Base-by-base conservation (phyloP, 2,888 invertebrate species). In the Trachelus iudaicus region DNA sequence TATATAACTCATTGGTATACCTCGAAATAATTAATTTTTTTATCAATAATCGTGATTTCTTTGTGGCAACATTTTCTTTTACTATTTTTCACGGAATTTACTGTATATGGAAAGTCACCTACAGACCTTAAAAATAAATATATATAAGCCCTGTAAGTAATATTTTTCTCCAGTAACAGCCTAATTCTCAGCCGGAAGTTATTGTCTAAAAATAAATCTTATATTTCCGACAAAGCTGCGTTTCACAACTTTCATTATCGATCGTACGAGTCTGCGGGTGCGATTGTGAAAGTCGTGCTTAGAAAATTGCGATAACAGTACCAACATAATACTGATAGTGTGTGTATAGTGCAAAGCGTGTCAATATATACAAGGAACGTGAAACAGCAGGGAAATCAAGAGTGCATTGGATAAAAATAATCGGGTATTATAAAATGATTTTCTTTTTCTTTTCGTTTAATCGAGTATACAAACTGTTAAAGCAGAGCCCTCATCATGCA, bases 391-490 rank as follows among this genome's bases (percentile, higher is more conserved):
- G 40, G 40, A 4, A 40, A 40, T 40, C 0, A 40, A 56, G 0
- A 1, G 23, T 56, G 40, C 40, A 56, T 15, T 56, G 40, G 40
- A 56, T 6, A 56, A 56, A 56, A 56, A 56, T 23, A 56, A 56
- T 56, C 23, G 23, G 23, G 23, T 56, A 56, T 15, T 23, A 40
- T 23, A 56, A 23, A 56, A 23, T 56, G 6, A 37, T 37, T 37
- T 37, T 15, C 9, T 37, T 3, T 40, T 56, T 56, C 4, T 15
- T 23, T 56, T 56, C 9, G 3, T 30, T 71, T 15, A 80, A 85
- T 83, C 77, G 85, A 75, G 79, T 84, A 88, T 88, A 88, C 88
- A 88, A 88, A 88, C 88, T 87, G 88, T 89, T 80, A 85, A 88
- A 87, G 88, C 87, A 87, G 88, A 88, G 82, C 85, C 87, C 85